phyloP scores from a whole-genome alignment of 2,113 vertebrate species.

The Tachysurus vachellii region DNA sequence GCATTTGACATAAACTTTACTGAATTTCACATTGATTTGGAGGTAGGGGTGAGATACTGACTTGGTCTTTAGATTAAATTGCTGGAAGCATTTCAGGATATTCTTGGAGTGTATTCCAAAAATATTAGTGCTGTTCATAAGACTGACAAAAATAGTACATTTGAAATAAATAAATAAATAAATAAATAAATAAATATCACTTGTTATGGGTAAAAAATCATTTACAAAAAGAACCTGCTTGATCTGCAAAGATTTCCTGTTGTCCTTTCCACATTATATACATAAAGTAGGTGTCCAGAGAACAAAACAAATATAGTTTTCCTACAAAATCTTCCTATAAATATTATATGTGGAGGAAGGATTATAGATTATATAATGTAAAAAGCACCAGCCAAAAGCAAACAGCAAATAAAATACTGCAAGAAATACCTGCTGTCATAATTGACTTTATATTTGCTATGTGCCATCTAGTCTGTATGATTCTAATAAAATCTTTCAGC shows the following conservation, averaged over 20 bases:
- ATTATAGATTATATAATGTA: neutral
- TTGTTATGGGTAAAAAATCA: neutral
- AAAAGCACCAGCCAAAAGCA: neutral
- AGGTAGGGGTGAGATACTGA: neutral
- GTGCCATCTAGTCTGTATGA: neutral
- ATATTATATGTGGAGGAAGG: slow-evolving; percentile 13
- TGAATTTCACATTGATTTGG: neutral
- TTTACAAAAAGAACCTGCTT: neutral
- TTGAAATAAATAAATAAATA: neutral
- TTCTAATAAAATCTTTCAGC: neutral
- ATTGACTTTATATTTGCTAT: neutral
- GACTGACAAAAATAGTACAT: neutral
- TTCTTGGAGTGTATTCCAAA: neutral
- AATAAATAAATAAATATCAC: neutral
- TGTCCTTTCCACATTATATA: neutral
- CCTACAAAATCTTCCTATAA: slow-evolving; percentile 11
- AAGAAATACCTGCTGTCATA: neutral
- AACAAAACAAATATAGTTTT: neutral
- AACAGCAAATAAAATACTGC: neutral
- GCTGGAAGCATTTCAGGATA: neutral
- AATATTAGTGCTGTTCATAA: neutral
- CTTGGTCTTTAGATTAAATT: neutral
- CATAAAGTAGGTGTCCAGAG: neutral
- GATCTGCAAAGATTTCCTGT: neutral
- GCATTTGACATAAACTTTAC: neutral